A percentile compares a stretch with the other conserved stretches of the same genome.
Conservation (phyloP, 2,113 vertebrate genomes). For the Rhea pennata region DNA sequence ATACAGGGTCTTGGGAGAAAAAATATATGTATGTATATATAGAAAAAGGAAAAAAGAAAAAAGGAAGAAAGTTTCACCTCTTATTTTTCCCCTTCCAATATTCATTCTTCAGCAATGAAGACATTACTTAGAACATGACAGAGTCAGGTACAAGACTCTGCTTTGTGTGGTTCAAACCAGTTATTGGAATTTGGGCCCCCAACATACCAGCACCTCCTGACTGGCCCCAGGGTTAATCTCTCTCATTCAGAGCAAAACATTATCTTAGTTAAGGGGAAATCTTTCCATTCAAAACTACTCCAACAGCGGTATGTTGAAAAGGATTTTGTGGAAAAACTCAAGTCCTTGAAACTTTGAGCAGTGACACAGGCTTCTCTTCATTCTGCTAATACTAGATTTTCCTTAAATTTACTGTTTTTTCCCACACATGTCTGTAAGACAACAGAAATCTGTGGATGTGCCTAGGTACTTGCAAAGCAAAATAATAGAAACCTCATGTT, state of each 20-base stretch:
- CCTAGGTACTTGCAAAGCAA: neutral
- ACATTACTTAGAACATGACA: neutral
- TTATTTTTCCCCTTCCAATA: neutral
- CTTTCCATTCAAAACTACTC: conserved; percentile 24
- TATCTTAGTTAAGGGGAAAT: conserved; percentile 14
- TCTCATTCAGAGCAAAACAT: conserved; percentile 44
- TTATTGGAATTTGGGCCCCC: neutral
- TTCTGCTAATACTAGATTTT: neutral
- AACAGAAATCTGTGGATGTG: neutral
- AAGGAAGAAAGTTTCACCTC: neutral
- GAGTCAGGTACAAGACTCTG: neutral
- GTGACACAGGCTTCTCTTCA: neutral
- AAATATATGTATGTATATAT: too few species aligned
- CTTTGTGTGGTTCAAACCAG: conserved; percentile 14
- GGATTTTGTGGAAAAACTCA: conserved; percentile 2
- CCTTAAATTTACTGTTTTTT: neutral
- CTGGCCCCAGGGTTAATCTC: neutral
- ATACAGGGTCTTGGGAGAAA: neutral
- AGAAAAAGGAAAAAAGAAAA: too few species aligned
- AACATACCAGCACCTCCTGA: neutral
- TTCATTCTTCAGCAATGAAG: neutral
- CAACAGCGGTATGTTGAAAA: neutral
- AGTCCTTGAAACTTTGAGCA: neutral
- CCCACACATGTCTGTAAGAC: neutral
- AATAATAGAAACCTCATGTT: neutral